Evolutionary conservation across 2,113 vertebrate genomes (phyloP), one percentile per base, ranked within the genome.

Genomic region (Rhinopomastus cyanomelas): DNA sequence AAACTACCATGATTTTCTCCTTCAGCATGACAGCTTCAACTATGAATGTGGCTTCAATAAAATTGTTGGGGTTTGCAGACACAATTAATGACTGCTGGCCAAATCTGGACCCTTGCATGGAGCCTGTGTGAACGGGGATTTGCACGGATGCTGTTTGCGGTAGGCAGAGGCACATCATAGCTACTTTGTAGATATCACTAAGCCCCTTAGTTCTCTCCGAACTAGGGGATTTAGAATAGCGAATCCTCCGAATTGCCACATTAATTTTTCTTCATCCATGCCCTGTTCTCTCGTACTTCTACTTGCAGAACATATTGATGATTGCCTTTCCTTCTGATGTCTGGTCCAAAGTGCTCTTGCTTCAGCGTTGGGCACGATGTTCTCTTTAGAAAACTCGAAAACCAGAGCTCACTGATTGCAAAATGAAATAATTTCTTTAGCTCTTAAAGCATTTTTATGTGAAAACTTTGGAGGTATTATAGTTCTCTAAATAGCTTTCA

Each of bases 301-400:
- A 22, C 62, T 57, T 49, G 49, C 0, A 3, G 46, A 64, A 32
- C 2, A 0, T 0, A 5, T 12, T 32, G 36, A 17, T 49, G 0
- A 0, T 34, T 56, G 16, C 52, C 6, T 60, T 61, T 52, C 23
- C n/a, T 62, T 34, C 22, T 44, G 57, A 21, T 8, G 8, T 0
- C 39, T 60, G 13, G 15, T 26, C 32, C 48, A 25, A 37, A 37
- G 17, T 23, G 3, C 37, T 82, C 12, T 14, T 30, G 3, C 18
- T 61, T 22, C 57, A 30, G 36, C 1, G 3, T 2, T 16, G 49
- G 25, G 8, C 12, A 48, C 18, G 20, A 5, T 20, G 4, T 30
- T 20, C 3, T 21, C 51, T 88, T 37, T 27, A 34, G 29, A 53
- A 53, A 36, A 65, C 23, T 34, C 13, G 23, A 36, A 5, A 19